Percentiles rank a stretch among this genome's conserved stretches.
phyloP scores from a whole-genome alignment of 2,888 invertebrate genomes.

The Hirtodrosophila histrioides region DNA sequence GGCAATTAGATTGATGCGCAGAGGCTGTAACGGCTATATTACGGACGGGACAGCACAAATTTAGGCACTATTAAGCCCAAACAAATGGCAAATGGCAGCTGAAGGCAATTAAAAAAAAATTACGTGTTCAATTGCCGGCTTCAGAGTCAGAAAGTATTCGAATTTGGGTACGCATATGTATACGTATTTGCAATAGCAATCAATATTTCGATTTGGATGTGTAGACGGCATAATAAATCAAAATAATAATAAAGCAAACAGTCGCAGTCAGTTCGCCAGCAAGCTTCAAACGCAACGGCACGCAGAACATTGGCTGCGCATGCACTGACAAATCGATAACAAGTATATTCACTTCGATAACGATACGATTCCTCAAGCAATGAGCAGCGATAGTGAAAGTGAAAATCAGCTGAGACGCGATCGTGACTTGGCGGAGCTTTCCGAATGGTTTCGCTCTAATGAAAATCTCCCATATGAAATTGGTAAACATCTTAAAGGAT shows the following conservation, averaged over 20 bases:
- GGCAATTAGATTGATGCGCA: conserved; percentile 62
- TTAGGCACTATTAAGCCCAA: conserved; percentile 69
- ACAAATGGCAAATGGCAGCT: conserved; percentile 41
- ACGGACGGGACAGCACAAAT: conserved; percentile 38
- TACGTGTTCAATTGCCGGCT: conserved; percentile 55
- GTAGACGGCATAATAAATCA: conserved; percentile 16
- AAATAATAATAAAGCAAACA: conserved; percentile 8
- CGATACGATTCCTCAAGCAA: conserved; percentile 50
- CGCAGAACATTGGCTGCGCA: conserved; percentile 23
- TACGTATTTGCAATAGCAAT: conserved; percentile 43
- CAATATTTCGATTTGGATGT: conserved; percentile 45
- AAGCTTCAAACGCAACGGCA: conserved; percentile 59
- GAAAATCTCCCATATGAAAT: conserved; percentile 76
- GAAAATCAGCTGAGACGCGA: conserved; percentile 64
- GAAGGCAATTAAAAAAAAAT: conserved; percentile 60
- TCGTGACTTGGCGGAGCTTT: conserved; percentile 67
- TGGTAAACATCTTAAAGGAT: conserved; percentile 55
- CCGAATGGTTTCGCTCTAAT: conserved; percentile 72
- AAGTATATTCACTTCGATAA: conserved; percentile 16
- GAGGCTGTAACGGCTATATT: conserved; percentile 54
- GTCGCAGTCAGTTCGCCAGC: conserved; percentile 47
- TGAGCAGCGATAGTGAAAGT: conserved; percentile 40
- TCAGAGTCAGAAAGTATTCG: conserved; percentile 14
- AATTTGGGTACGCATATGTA: conserved; percentile 4
- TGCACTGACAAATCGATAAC: conserved; percentile 25